Evolutionary conservation across 1,140 invertebrate genomes (phyloP).

Genomic region (Bombus soroeensis): DNA sequence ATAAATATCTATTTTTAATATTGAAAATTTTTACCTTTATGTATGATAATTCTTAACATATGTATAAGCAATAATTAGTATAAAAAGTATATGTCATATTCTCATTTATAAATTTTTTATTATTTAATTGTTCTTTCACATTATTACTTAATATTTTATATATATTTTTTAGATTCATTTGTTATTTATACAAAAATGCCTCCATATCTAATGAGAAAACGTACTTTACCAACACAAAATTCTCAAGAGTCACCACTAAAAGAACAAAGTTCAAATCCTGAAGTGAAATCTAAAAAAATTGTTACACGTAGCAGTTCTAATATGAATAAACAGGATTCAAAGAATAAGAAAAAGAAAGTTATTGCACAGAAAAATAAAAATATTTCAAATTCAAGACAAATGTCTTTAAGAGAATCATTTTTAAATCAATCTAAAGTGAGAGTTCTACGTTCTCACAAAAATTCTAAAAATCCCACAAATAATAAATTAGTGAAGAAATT

Average conservation of each 20-base stretch:
- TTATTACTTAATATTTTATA: neutral
- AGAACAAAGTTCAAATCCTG: neutral
- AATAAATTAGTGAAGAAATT: constrained; percentile 13
- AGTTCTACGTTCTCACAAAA: constrained; percentile 32
- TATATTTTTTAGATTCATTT: constrained; percentile 26
- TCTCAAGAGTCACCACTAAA: neutral
- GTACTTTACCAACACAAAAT: neutral
- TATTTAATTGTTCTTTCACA: neutral
- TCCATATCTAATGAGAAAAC: constrained; percentile 9
- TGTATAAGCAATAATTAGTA: neutral
- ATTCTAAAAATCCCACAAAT: constrained; percentile 33
- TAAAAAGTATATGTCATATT: neutral
- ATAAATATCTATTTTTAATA: neutral
- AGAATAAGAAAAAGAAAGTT: neutral
- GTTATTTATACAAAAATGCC: neutral
- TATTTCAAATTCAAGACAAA: constrained; percentile 16
- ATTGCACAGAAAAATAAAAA: neutral
- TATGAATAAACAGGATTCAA: neutral
- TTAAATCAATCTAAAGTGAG: neutral
- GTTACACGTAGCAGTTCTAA: neutral
- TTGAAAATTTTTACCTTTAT: neutral
- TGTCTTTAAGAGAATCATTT: constrained; percentile 50
- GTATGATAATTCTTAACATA: neutral
- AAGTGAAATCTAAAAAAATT: neutral
- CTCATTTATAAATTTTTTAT: neutral